Evolutionary conservation across 2,888 invertebrate genomes (phyloP), one percentile per base, ranked within the genome.

Genomic region (Altica lythri): DNA sequence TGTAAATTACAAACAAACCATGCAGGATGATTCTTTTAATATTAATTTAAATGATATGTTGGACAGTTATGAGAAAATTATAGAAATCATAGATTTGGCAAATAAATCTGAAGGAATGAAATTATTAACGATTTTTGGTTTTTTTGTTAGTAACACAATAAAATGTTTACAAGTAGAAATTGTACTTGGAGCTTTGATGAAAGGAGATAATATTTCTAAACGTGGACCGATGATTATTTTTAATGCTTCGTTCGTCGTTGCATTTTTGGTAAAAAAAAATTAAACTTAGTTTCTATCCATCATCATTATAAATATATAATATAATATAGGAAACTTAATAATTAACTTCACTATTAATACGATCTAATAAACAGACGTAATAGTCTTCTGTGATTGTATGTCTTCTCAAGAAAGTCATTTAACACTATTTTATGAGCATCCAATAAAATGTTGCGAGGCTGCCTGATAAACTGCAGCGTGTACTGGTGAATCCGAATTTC

Each of bases 101-200:
- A 40, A 38, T n/a, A 14, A 30, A 19, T 12, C 10, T 2, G 13
- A 48, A 4, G 48, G 48, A 5, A 13, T 38, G 4, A 48, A 27
- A 17, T 27, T 48, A 22, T 30, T 48, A 29, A 2, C 40, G 4
- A 13, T 19, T 12, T 30, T 48, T 3, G 48, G 38, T 14, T 48
- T 18, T 10, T 29, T 13, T 14, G 10, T 38, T 18, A 9, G 9
- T 5, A 19, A n/a, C 5, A 19, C 10, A 2, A 27, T 48, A 2
- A 19, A 18, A 19, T 22, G 16, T 19, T 10, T 38, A 9, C 29
- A 27, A 1, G 30, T 8, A 2, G 48, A 48, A 14, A 29, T 48
- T 30, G 38, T 48, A 10, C 30, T 48, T 13, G 13, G 29, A 6
- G 6, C 40, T 22, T 17, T 27, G 4, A 30, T 44, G 19, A 16